These are phyloP conservation scores for Xenopus borealis DNA, from an alignment of 2,113 vertebrate genomes.

Conservation along the genomic window DNA sequence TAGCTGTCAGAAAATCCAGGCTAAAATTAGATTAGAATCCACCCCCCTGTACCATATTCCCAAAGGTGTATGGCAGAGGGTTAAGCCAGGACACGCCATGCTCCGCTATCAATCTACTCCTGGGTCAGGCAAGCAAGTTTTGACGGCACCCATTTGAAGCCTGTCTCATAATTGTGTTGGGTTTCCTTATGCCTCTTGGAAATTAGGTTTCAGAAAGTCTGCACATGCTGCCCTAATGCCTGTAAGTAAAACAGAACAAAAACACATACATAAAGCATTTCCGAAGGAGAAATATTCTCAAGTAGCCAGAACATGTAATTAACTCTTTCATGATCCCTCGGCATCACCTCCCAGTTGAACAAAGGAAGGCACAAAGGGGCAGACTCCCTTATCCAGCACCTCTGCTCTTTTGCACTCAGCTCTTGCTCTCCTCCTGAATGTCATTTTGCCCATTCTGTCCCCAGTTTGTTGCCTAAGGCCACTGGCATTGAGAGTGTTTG, in stretches of 20 bases:
- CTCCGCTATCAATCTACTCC: constrained; percentile 33
- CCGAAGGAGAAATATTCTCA: constrained; percentile 2
- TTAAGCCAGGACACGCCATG: constrained; percentile 8
- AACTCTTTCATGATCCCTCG: constrained; percentile 20
- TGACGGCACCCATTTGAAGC: constrained; percentile 22
- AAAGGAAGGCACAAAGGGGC: constrained; percentile 34
- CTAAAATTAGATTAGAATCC: constrained; percentile 3
- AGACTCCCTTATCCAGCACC: constrained; percentile 25
- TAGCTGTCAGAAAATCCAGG: not conserved
- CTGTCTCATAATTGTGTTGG: constrained; percentile 26
- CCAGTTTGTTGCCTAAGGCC: constrained; percentile 74
- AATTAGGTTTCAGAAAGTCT: constrained; percentile 23
- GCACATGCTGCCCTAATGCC: constrained; percentile 28
- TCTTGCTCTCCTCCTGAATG: constrained; percentile 55
- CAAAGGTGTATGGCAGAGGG: constrained; percentile 23
- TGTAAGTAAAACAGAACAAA: constrained; percentile 13
- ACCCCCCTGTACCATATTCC: constrained; percentile 1
- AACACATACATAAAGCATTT: constrained; percentile 25
- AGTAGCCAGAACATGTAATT: constrained; percentile 11
- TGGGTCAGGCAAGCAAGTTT: constrained; percentile 23
- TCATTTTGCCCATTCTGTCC: constrained; percentile 74
- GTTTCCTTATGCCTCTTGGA: constrained; percentile 24
- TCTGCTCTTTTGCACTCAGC: constrained; percentile 33
- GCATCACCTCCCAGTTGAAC: constrained; percentile 17
- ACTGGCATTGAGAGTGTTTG: constrained; percentile 65